Conservation (phyloP, 2,888 invertebrate species). For the Dynastes hyllus region DNA sequence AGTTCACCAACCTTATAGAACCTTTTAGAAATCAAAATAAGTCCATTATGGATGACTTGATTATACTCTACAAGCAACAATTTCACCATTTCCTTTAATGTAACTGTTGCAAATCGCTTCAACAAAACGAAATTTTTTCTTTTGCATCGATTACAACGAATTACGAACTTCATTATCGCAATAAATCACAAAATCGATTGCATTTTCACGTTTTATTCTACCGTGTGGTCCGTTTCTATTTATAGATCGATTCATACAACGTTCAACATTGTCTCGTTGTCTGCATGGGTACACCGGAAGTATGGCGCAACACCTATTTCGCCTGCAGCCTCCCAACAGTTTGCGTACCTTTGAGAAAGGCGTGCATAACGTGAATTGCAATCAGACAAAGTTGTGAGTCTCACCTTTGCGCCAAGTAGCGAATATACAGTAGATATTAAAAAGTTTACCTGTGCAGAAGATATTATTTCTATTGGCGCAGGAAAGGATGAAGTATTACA, state of each 20-base stretch:
- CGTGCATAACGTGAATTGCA: background rate
- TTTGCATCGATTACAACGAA: background rate
- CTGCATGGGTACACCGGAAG: background rate
- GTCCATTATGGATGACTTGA: too few relatives aligned
- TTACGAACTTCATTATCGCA: background rate
- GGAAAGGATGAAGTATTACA: too few relatives aligned
- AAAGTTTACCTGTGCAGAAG: too few relatives aligned
- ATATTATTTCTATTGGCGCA: too few relatives aligned
- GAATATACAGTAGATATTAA: too few relatives aligned
- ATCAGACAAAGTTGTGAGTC: too few relatives aligned
- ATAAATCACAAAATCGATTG: background rate
- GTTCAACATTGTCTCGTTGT: background rate
- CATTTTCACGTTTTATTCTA: background rate
- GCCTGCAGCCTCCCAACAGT: background rate
- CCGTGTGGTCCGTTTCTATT: constrained; percentile 7
- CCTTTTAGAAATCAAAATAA: too few relatives aligned
- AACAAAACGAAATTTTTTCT: background rate
- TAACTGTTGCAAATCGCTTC: background rate
- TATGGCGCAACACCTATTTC: constrained; percentile 5
- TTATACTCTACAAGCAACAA: too few relatives aligned
- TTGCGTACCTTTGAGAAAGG: constrained; percentile 1
- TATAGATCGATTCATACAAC: background rate
- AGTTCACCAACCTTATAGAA: too few relatives aligned
- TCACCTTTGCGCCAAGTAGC: too few relatives aligned
- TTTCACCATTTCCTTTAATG: too few relatives aligned